A percentile compares a stretch with the other conserved stretches of the same genome.
phyloP scores from a whole-genome alignment of 2,113 vertebrate genomes.

The Syrrhaptes paradoxus region DNA sequence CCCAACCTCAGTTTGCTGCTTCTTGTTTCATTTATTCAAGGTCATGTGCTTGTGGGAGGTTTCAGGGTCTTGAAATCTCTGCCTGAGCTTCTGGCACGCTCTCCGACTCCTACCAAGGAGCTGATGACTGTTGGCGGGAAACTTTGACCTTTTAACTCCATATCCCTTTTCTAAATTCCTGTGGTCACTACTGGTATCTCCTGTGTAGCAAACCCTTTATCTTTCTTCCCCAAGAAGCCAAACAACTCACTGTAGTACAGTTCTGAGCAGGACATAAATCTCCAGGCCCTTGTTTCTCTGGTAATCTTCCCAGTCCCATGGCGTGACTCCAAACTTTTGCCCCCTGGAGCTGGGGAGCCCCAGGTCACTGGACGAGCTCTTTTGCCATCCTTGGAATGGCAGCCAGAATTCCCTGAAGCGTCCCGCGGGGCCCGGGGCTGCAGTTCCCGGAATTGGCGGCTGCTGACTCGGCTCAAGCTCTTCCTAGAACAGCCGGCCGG shows the following conservation, averaged over 20 bases:
- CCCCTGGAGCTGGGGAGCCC: constrained; percentile 2
- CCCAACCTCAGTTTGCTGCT: background rate
- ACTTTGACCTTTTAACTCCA: constrained; percentile 52
- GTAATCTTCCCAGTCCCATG: background rate
- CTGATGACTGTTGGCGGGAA: constrained; percentile 29
- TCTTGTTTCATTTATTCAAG: background rate
- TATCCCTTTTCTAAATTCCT: constrained; percentile 60
- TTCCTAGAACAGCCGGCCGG: constrained; percentile 51
- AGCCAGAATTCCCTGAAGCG: constrained; percentile 68
- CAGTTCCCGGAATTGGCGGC: constrained; percentile 57
- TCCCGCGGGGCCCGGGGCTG: constrained; percentile 1
- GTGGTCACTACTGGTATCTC: constrained; percentile 47
- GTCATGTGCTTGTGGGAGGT: background rate
- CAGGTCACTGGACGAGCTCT: constrained; percentile 40
- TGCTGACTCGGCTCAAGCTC: constrained; percentile 32
- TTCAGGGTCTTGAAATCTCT: background rate
- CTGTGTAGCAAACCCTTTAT: background rate
- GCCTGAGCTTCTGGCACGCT: constrained; percentile 2
- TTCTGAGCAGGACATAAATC: background rate
- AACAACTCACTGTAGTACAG: constrained; percentile 33
- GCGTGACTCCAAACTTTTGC: background rate
- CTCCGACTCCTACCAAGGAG: background rate
- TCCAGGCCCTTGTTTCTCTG: background rate
- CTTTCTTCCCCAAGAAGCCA: background rate
- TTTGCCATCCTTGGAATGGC: constrained; percentile 68